A percentile compares a stretch with the other conserved stretches of the same genome.
These are phyloP conservation scores for Elysia crispata DNA, from an alignment of 2,888 invertebrate species.

Conservation along the genomic window DNA sequence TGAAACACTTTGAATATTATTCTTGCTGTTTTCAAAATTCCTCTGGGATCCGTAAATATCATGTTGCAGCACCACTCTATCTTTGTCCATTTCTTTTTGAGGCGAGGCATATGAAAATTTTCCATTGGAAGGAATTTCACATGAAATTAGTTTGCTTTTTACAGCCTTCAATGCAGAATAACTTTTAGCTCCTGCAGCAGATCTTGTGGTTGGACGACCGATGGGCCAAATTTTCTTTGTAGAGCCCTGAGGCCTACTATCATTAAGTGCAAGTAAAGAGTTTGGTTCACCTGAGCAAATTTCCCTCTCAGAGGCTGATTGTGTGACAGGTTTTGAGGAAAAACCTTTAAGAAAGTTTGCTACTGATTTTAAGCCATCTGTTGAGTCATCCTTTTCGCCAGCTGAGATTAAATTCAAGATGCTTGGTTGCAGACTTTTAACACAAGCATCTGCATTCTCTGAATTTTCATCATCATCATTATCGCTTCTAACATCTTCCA, in stretches of 20 bases:
- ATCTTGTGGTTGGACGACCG: constrained; percentile 40
- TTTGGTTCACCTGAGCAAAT: too few relatives aligned
- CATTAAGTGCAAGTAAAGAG: too few relatives aligned
- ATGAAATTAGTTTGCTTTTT: constrained; percentile 25
- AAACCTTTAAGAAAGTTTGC: constrained; percentile 1
- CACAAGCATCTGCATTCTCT: neutral
- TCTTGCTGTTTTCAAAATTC: neutral
- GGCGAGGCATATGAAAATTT: too few relatives aligned
- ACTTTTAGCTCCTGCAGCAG: constrained; percentile 23
- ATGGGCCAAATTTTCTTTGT: constrained; percentile 42
- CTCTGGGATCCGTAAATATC: neutral
- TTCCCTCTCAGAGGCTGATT: neutral
- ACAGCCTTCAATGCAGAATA: neutral
- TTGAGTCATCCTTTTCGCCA: neutral
- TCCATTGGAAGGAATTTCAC: too few relatives aligned
- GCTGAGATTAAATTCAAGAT: neutral
- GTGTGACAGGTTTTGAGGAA: neutral
- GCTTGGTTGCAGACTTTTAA: neutral
- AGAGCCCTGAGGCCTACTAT: too few relatives aligned
- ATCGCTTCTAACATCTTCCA: neutral
- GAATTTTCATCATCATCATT: constrained; percentile 4
- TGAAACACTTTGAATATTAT: too few relatives aligned
- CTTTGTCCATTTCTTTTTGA: constrained; percentile 6
- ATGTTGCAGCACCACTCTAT: neutral
- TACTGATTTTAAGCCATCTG: constrained; percentile 26